Evolutionary conservation across 1,140 invertebrate species (phyloP).

Genomic region (Hyposmocoma kahamanoa): DNA sequence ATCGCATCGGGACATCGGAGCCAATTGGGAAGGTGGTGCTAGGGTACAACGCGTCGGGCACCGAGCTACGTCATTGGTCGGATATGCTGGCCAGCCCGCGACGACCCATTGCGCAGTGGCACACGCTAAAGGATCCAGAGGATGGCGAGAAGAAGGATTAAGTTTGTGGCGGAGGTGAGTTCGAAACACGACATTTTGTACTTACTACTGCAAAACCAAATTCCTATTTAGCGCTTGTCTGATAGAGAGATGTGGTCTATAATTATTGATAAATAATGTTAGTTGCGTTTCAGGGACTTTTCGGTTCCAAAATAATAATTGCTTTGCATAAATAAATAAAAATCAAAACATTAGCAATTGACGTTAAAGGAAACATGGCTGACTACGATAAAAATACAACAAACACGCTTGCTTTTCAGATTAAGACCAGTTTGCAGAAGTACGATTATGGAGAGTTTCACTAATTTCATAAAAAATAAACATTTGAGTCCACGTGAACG

Average conservation of each 20-base stretch:
- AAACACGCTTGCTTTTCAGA: not conserved
- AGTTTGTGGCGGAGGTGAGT: constrained; percentile 24
- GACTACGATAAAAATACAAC: no score
- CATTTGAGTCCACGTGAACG: not conserved
- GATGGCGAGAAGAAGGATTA: constrained; percentile 94
- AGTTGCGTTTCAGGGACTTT: no score
- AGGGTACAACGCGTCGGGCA: constrained; percentile 97
- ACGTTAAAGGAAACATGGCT: no score
- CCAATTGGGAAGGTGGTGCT: constrained; percentile 98
- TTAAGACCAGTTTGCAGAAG: constrained; percentile 1
- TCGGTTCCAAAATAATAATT: no score
- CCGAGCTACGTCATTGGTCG: constrained; percentile 99
- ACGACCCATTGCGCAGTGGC: constrained; percentile 99
- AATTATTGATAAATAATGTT: not conserved
- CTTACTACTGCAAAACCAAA: no score
- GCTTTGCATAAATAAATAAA: no score
- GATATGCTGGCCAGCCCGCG: constrained; percentile 99
- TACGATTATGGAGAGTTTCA: constrained; percentile 27
- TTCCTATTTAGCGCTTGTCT: no score
- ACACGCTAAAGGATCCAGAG: constrained; percentile 97
- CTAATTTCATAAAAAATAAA: constrained; percentile 1
- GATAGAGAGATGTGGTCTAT: no score
- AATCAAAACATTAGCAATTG: no score
- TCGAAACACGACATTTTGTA: no score
- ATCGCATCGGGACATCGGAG: constrained; percentile 99